A percentile compares a stretch with the other conserved stretches of the same genome.
Evolutionary conservation across 2,113 vertebrate species (phyloP).

Genomic region (Pseudopodoces humilis): DNA sequence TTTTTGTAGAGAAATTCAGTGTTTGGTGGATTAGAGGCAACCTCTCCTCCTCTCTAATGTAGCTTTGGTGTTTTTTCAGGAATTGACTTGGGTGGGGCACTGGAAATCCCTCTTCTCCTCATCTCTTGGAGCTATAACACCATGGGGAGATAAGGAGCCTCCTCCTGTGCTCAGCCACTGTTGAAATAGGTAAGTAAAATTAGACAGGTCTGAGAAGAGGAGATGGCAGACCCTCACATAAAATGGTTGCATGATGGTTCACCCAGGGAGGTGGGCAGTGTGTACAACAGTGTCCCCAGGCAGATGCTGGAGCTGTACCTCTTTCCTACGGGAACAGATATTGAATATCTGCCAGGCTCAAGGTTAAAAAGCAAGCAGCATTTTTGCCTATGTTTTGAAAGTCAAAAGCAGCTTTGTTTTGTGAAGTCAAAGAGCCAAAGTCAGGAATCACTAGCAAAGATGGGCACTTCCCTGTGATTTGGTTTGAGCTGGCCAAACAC

Average conservation of each 20-base stretch:
- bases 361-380: not conserved
- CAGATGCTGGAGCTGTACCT: not conserved
- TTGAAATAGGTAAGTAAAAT: not conserved
- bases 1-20: not conserved
- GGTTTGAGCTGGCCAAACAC: not conserved
- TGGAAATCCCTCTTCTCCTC: not conserved
- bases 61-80: not conserved
- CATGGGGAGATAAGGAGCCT: not conserved
- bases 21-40: not conserved
- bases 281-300: not conserved
- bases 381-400: not conserved
- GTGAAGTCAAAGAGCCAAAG: not conserved
- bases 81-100: not conserved
- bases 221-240: not conserved
- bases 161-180: not conserved
- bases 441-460: not conserved
- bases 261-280: not conserved
- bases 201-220: not conserved
- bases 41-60: not conserved
- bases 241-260: not conserved
- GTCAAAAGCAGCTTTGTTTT: not conserved
- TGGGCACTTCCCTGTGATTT: not conserved
- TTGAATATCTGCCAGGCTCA: not conserved
- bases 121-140: not conserved
- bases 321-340: not conserved